Evolutionary conservation across 2,888 invertebrate species (phyloP).

Genomic region (Agriopis aurantiaria): DNA sequence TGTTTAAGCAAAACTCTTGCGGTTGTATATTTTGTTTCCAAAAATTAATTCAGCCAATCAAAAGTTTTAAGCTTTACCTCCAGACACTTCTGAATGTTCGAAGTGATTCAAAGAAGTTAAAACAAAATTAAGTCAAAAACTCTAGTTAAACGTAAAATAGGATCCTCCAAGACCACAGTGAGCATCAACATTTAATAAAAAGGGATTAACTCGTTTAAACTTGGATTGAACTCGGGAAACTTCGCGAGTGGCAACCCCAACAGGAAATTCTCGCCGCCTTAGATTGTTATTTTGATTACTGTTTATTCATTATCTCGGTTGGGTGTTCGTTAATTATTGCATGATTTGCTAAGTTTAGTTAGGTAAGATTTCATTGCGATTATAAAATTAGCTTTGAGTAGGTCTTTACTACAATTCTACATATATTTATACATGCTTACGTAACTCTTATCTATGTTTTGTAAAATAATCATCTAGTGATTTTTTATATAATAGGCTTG

Average conservation of each 20-base stretch:
- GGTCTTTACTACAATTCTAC: neutral
- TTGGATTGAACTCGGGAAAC: slow-evolving; percentile 75
- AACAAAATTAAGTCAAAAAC: slow-evolving; percentile 55
- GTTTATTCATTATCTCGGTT: slow-evolving; percentile 57
- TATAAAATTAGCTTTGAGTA: slow-evolving; percentile 2
- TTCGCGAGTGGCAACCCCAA: slow-evolving; percentile 59
- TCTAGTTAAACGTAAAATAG: slow-evolving; percentile 65
- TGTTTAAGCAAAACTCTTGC: neutral
- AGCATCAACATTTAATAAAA: slow-evolving; percentile 83
- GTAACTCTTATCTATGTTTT: no score
- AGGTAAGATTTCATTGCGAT: slow-evolving; percentile 12
- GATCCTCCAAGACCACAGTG: slow-evolving; percentile 64
- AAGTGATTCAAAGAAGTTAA: slow-evolving; percentile 41
- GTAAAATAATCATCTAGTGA: no score
- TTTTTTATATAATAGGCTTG: no score
- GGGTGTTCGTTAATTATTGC: slow-evolving; percentile 49
- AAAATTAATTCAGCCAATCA: neutral
- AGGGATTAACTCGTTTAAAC: slow-evolving; percentile 82
- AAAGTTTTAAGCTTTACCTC: slow-evolving; percentile 8
- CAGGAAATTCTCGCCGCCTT: slow-evolving; percentile 54
- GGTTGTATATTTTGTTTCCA: neutral
- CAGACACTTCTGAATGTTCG: slow-evolving; percentile 27
- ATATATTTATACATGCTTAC: no score
- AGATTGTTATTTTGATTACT: slow-evolving; percentile 62
- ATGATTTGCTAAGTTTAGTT: slow-evolving; percentile 33